A percentile compares a stretch with the other conserved stretches of the same genome.
Evolutionary conservation across 2,888 invertebrate genomes (phyloP).

Genomic region (Volucella inanis): DNA sequence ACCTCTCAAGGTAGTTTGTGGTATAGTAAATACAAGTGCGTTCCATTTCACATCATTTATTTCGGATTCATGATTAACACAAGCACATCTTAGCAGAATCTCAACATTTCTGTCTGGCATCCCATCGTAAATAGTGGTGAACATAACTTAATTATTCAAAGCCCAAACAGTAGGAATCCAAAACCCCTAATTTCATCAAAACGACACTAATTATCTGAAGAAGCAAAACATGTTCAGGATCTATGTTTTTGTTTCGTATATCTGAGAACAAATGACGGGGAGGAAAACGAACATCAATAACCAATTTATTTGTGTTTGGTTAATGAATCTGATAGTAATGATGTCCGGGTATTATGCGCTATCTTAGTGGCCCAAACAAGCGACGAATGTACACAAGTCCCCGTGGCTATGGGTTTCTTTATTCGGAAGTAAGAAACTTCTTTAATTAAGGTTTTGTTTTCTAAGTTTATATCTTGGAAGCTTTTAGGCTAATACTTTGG

Average conservation of each 20-base stretch:
- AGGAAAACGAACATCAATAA: constrained; percentile 23
- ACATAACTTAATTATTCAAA: constrained; percentile 62
- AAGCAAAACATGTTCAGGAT: constrained; percentile 28
- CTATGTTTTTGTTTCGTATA: neutral
- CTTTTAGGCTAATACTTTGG: neutral
- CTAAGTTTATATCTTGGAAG: neutral
- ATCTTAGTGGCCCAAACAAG: constrained; percentile 1
- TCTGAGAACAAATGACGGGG: neutral
- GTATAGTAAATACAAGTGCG: neutral
- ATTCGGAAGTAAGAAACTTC: constrained; percentile 2
- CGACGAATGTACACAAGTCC: neutral
- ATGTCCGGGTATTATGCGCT: constrained; percentile 21
- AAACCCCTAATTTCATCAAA: constrained; percentile 5
- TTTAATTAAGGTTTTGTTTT: constrained; percentile 34
- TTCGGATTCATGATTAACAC: constrained; percentile 58
- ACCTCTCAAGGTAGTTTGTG: constrained; percentile 7
- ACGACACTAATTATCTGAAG: constrained; percentile 55
- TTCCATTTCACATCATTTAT: constrained; percentile 13
- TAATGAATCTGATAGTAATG: constrained; percentile 51
- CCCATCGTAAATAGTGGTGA: constrained; percentile 64
- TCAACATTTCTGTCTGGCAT: constrained; percentile 56
- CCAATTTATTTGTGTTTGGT: constrained; percentile 36
- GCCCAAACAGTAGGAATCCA: neutral
- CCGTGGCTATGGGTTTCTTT: neutral
- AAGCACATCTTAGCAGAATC: constrained; percentile 33